Evolutionary conservation across 2,888 invertebrate genomes (phyloP).

Genomic region (Stenichneumon culpator): DNA sequence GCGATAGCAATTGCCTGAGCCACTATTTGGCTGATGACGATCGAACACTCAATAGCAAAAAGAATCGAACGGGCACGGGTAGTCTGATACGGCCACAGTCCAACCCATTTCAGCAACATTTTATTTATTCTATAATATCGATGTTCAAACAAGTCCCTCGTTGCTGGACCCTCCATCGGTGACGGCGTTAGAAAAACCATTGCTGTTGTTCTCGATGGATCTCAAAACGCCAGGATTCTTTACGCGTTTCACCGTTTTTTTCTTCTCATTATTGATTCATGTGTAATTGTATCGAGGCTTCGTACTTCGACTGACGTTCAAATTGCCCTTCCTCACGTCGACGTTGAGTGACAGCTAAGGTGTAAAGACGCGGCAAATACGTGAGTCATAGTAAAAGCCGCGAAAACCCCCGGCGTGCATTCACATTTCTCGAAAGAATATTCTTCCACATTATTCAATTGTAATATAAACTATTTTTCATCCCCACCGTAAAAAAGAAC

Average conservation of each 20-base stretch:
- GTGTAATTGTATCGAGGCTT: neutral
- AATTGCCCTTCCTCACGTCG: neutral
- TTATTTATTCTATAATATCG: slow-evolving; percentile 46
- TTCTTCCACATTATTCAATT: neutral
- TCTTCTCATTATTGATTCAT: neutral
- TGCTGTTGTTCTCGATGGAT: neutral
- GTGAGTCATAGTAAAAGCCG: neutral
- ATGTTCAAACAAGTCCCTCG: slow-evolving; percentile 17
- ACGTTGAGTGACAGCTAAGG: neutral
- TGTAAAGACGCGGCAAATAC: neutral
- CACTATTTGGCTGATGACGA: neutral
- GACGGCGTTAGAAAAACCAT: neutral
- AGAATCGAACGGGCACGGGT: neutral
- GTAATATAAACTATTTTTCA: neutral
- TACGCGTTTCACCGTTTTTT: neutral
- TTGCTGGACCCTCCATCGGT: neutral
- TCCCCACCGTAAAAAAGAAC: neutral
- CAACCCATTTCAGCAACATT: slow-evolving; percentile 24
- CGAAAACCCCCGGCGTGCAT: neutral
- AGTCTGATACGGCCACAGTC: slow-evolving; percentile 51
- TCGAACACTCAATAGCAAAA: neutral
- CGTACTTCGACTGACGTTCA: neutral
- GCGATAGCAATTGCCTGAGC: slow-evolving; percentile 18
- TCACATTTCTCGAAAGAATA: neutral
- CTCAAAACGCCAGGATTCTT: neutral